Evolutionary conservation across 1,140 invertebrate species (phyloP), one percentile per base, ranked within the genome.

Genomic region (Formica selysi): DNA sequence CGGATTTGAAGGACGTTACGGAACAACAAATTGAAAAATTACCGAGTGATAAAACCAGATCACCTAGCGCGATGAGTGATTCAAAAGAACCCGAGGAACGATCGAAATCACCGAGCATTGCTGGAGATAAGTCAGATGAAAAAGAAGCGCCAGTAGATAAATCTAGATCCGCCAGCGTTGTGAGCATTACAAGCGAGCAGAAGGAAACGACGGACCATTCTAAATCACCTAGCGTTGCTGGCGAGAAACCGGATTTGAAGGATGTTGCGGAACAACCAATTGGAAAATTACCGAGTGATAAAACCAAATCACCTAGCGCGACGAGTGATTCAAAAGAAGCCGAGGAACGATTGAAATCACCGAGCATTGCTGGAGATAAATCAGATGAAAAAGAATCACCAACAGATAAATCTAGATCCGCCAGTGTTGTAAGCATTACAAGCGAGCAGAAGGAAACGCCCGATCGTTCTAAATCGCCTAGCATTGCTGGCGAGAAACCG

Each of bases 21-120:
- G 78, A 81, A 29, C 86, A 86, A 76, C 38, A 36, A 3, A 51
- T n/a, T 32, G 87, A 84, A 65, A 89, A 89, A 89, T 88, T 81
- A 10, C 54, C 70, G 4, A 88, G 11, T 36, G 13, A 22, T 38
- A 2, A 76, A 65, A 32, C 54, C 44, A 19, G 41, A 41, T 41
- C 38, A 41, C 38, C 38, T 0, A 41, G 7, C 6, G 38, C 38
- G 38, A 41, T 41, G 5, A 41, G 38, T 41, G 38, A 41, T 41
- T 41, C 38, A 8, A 41, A 10, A 41, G 38, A 41, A 41, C 8
- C 36, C 19, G 19, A 19, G 10, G 87, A 88, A 13, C 26, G n/a
- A 0, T 83, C 51, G 0, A 88, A 88, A 54, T 89, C 90, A 1
- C 90, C 90, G 0, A 92, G 91, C 2, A 67, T 86, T 22, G 62